Evolutionary conservation across 2,888 invertebrate genomes (phyloP), one percentile per base, ranked within the genome.

Genomic region (Spodoptera picta): DNA sequence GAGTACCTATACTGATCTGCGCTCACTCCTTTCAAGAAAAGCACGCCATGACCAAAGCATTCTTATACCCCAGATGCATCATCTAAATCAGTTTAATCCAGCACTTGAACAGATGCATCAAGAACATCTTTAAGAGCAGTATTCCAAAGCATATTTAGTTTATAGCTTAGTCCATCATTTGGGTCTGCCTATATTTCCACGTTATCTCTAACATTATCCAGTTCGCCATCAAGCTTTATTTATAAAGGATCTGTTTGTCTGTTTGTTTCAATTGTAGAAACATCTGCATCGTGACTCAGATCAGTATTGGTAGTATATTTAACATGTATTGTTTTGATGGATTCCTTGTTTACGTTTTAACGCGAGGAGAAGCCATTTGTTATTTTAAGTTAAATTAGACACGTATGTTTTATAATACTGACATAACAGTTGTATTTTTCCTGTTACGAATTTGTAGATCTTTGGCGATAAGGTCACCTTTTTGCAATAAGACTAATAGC

Each of bases 241-340:
- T 71, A 69, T 69, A 69, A 60, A 57, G 47, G 59, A 11, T 69
- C 52, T 64, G 68, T 54, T 47, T 67, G 48, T 58, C 46, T 47
- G 53, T 60, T 55, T 65, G 70, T 50, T 70, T 46, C 59, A 41
- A 60, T 47, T 57, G 51, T 12, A 57, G 47, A 56, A 48, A 55
- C 73, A 71, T 71, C 53, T 71, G 71, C 45, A 49, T 31, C 2
- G 42, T 69, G 71, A 73, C 14, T 73, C 71, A 71, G 45, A 55
- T 23, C 27, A 14, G 44, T 56, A 63, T 57, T 71, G 49, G 56
- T 50, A 73, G 45, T 71, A 36, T 11, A 46, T 68, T 68, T 73
- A 19, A 44, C 64, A 60, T 68, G 55, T 19, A 59, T 42, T 53
- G 36, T 58, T 56, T 62, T 7, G 55, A 47, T 56, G 31, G 49